Percentiles rank a stretch among this genome's conserved stretches.
Conservation (phyloP, 2,113 vertebrate species). For the Pterophyllum scalare region DNA sequence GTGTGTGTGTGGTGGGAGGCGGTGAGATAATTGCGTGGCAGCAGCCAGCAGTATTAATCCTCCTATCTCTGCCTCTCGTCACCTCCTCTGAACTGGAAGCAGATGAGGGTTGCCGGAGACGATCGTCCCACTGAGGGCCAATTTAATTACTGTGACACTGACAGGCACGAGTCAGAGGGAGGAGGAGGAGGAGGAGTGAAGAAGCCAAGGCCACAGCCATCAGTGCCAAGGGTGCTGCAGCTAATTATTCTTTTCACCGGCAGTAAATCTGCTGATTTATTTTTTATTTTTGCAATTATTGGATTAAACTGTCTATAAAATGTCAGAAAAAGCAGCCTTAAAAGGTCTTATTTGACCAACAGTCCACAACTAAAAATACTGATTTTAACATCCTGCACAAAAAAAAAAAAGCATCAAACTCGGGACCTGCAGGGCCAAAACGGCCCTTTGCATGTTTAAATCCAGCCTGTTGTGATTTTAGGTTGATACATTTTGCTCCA, state of each 20-base stretch:
- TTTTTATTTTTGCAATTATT: background rate
- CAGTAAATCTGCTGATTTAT: background rate
- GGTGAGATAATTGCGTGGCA: slow-evolving; percentile 79
- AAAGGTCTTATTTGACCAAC: background rate
- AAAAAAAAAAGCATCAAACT: background rate
- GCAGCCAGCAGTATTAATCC: slow-evolving; percentile 76
- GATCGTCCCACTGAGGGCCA: slow-evolving; percentile 5
- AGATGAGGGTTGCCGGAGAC: slow-evolving; percentile 43
- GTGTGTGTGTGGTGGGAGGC: background rate
- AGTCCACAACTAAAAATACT: background rate
- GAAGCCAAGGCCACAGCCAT: background rate
- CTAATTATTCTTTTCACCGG: background rate
- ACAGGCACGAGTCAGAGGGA: background rate
- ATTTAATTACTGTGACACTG: slow-evolving; percentile 49
- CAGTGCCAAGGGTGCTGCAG: background rate
- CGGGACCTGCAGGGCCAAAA: background rate
- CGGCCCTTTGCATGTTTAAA: background rate
- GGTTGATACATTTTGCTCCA: background rate
- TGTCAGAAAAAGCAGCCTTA: background rate
- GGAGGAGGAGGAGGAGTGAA: background rate
- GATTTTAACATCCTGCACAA: background rate
- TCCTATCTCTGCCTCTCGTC: slow-evolving; percentile 35
- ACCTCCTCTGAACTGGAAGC: slow-evolving; percentile 50
- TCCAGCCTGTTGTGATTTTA: background rate
- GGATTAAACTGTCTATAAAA: background rate